Evolutionary conservation across 2,113 vertebrate species (phyloP), one percentile per base, ranked within the genome.

Genomic region (Cyanoderma ruficeps): DNA sequence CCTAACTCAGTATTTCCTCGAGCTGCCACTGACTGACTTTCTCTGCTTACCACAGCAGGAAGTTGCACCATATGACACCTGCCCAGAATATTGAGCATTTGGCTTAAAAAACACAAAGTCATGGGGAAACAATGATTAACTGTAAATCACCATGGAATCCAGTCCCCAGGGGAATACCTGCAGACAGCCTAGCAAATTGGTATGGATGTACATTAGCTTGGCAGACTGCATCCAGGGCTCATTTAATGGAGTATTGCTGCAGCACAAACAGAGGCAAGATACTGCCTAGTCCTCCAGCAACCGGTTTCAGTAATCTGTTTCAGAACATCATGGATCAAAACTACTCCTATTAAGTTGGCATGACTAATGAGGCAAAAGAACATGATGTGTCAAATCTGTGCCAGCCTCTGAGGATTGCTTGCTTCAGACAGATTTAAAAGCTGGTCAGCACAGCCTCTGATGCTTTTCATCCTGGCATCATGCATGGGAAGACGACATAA

Each of bases 91-190:
- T 5, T 14, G 72, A 94, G 42, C 7, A 9, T 94, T 92, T 95
- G 83, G 86, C 83, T 87, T 87, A 68, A 95, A 95, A 96, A 95
- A 52, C 69, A 83, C 72, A 55, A 78, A 91, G 93, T 95, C 76
- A 94, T 50, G 35, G 92, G 68, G 71, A 97, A 95, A 90, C 1
- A 13, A 82, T 90, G 87, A 80, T 83, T 88, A 92, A 90, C 57
- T 63, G 67, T 61, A 93, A 90, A 63, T 86, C 55, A 39, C 83
- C 0, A 5, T 67, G 72, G 83, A 93, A 93, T 74, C 39, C 72
- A 37, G 44, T 88, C 50, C 71, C 47, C 76, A 57, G 67, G 37
- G 79, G 19, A 90, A 71, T 59, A 96, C 83, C 89, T 90, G 64
- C 76, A 95, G 83, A 77, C 94, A 92, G 65, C 59, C 61, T 49